Conservation (phyloP, 2,113 vertebrate species). For the Himantopus leucocephalus region DNA sequence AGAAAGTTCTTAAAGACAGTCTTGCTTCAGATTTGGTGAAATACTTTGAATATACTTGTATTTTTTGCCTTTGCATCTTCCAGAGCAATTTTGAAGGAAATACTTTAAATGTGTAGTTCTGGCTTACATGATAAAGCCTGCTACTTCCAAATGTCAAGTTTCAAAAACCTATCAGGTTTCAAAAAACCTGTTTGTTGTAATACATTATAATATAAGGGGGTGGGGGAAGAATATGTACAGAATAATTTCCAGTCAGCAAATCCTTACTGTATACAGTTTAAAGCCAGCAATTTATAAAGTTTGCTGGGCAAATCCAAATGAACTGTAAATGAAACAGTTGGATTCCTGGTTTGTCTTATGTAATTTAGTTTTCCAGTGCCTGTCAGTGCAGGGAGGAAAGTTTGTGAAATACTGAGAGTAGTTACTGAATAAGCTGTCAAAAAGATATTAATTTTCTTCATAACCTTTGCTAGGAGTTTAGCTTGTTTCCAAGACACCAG, state of each 20-base stretch:
- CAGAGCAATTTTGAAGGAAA: background rate
- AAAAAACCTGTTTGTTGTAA: background rate
- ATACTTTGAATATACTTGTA: background rate
- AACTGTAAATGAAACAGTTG: background rate
- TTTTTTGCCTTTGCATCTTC: background rate
- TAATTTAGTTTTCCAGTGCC: background rate
- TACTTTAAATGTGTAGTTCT: background rate
- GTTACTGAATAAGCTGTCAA: background rate
- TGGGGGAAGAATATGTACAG: background rate
- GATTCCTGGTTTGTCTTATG: background rate
- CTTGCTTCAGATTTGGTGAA: background rate
- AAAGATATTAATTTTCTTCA: background rate
- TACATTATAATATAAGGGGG: background rate
- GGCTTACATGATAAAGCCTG: background rate
- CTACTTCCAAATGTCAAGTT: background rate
- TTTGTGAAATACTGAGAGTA: background rate
- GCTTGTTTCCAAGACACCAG: background rate
- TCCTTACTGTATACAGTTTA: background rate
- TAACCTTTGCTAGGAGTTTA: background rate
- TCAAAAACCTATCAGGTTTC: background rate
- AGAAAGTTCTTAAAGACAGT: background rate
- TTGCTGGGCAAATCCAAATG: background rate
- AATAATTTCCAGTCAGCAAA: background rate
- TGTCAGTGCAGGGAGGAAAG: background rate
- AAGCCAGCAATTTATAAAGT: background rate